These are phyloP conservation scores for Hofmannophila pseudospretella DNA, from an alignment of 2,888 invertebrate species.

Conservation along the genomic window DNA sequence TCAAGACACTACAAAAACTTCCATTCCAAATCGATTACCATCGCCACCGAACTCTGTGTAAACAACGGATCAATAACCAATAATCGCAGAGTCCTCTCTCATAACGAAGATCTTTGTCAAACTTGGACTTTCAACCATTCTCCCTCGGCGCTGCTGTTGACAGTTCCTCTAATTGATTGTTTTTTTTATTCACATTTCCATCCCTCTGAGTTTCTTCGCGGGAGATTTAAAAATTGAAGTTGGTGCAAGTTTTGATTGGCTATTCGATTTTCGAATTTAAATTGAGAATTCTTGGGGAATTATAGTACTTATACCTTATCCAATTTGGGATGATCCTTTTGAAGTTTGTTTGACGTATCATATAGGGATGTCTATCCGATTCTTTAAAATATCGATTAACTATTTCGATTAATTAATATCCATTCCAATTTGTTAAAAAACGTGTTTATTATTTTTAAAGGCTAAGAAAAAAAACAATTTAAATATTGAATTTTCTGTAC, in stretches of 20 bases:
- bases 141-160: conserved; percentile 45
- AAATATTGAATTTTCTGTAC: too few relatives aligned
- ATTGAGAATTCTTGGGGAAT: conserved; percentile 34
- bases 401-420: too few relatives aligned
- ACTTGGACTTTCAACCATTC: conserved; percentile 21
- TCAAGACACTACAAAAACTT: not conserved
- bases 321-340: too few relatives aligned
- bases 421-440: too few relatives aligned
- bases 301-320: too few relatives aligned
- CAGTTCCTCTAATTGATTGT: conserved; percentile 71
- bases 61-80: conserved; percentile 15
- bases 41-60: conserved; percentile 3
- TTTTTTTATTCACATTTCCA: conserved; percentile 50
- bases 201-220: conserved; percentile 27
- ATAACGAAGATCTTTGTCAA: conserved; percentile 12
- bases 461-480: too few relatives aligned
- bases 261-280: conserved; percentile 41
- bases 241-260: conserved; percentile 48
- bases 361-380: too few relatives aligned
- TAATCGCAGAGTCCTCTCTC: conserved; percentile 13
- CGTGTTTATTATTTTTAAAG: too few relatives aligned
- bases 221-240: conserved; percentile 43
- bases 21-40: not conserved
- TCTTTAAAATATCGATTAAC: too few relatives aligned
- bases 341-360: too few relatives aligned